phyloP scores from a whole-genome alignment of 1,140 invertebrate genomes.

The Halyomorpha halys region DNA sequence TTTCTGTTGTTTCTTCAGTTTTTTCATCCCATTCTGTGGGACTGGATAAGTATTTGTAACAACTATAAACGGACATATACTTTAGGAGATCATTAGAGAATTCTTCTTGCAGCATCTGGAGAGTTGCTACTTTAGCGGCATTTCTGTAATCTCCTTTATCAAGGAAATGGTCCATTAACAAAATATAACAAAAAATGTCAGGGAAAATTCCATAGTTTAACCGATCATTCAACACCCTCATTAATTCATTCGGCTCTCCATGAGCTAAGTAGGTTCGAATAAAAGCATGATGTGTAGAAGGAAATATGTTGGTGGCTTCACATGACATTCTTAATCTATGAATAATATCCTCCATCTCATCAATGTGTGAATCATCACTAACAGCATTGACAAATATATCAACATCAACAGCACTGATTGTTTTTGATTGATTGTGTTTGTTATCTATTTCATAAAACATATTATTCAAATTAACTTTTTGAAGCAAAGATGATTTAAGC shows the following conservation, averaged over 20 bases:
- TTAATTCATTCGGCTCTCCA: slow-evolving; percentile 47
- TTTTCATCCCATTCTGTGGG: slow-evolving; percentile 42
- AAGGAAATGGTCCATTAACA: slow-evolving; percentile 72
- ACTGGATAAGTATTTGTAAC: slow-evolving; percentile 59
- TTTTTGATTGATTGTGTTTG: slow-evolving; percentile 41
- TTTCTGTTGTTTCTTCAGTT: slow-evolving; percentile 34
- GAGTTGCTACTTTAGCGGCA: slow-evolving; percentile 63
- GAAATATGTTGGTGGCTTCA: slow-evolving; percentile 54
- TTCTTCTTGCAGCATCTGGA: slow-evolving; percentile 86
- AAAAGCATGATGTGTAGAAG: slow-evolving; percentile 72
- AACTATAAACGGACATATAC: slow-evolving; percentile 59
- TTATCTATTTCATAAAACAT: slow-evolving; percentile 53
- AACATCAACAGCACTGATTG: slow-evolving; percentile 56
- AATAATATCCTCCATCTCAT: slow-evolving; percentile 57
- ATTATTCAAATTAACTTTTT: slow-evolving; percentile 49
- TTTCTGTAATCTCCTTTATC: slow-evolving; percentile 53
- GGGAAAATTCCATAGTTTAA: slow-evolving; percentile 83
- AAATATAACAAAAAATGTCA: slow-evolving; percentile 64
- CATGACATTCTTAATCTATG: slow-evolving; percentile 57
- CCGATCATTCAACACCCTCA: slow-evolving; percentile 65
- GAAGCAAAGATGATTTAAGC: slow-evolving; percentile 46
- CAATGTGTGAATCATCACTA: slow-evolving; percentile 39
- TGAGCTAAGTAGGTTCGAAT: slow-evolving; percentile 53
- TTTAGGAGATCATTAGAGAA: slow-evolving; percentile 57
- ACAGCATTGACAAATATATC: slow-evolving; percentile 60